Percentiles rank a stretch among this genome's conserved stretches.
phyloP scores from a whole-genome alignment of 2,797 vertebrate species.

The Rhodeus uyekii region DNA sequence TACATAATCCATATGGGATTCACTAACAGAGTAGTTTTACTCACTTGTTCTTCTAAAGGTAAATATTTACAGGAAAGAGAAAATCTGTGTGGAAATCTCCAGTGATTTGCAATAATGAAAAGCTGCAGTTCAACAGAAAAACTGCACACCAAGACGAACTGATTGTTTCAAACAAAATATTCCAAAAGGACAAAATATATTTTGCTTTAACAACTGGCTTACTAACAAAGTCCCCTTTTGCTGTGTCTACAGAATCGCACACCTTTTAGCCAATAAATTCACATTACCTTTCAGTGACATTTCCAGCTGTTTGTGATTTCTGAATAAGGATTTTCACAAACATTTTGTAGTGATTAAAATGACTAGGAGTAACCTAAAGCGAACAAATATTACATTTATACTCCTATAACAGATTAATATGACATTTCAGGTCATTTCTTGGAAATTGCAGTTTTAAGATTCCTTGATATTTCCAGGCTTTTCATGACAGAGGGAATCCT shows the following conservation, averaged over 20 bases:
- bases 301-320: neutral
- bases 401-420: neutral
- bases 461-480: neutral
- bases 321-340: neutral
- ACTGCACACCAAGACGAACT: neutral
- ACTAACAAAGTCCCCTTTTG: neutral
- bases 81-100: neutral
- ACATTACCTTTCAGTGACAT: neutral
- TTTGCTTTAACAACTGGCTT: neutral
- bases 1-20: constrained; percentile 12
- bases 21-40: neutral
- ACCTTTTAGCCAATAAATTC: neutral
- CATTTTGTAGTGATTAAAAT: neutral
- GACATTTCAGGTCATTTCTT: neutral
- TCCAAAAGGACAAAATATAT: neutral
- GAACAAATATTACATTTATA: neutral
- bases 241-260: neutral
- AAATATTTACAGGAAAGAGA: neutral
- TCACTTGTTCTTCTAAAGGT: constrained; percentile 1
- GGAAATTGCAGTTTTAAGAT: neutral
- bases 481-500: neutral
- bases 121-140: neutral
- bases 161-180: neutral
- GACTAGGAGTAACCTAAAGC: neutral
- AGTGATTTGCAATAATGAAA: neutral